A percentile compares a stretch with the other conserved stretches of the same genome.
phyloP scores from a whole-genome alignment of 2,888 invertebrate genomes.

The Galerucella nymphaeae region DNA sequence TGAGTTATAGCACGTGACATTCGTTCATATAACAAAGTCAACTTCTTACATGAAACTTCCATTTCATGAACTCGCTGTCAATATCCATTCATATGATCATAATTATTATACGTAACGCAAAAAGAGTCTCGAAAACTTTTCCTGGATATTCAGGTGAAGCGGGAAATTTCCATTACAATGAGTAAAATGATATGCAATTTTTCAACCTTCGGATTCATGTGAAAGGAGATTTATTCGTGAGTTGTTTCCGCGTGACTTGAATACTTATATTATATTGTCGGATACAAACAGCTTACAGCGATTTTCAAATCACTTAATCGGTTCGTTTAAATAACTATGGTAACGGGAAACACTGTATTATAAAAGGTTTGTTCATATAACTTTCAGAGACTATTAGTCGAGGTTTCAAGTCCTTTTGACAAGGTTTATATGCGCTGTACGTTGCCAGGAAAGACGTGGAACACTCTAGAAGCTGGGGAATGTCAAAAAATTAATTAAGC shows the following conservation, averaged over 20 bases:
- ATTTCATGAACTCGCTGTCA: not conserved
- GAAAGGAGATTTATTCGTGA: not conserved
- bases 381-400: too few relatives aligned
- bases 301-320: too few relatives aligned
- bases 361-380: too few relatives aligned
- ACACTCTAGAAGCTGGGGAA: too few relatives aligned
- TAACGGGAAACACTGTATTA: too few relatives aligned
- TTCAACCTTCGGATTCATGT: not conserved
- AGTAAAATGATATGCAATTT: not conserved
- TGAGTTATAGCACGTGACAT: constrained; percentile 37
- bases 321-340: too few relatives aligned
- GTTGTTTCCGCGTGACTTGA: not conserved
- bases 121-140: constrained; percentile 7
- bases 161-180: not conserved
- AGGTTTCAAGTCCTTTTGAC: too few relatives aligned
- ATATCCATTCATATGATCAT: not conserved
- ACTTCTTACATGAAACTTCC: constrained; percentile 9
- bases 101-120: not conserved
- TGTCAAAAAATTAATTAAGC: too few relatives aligned
- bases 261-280: not conserved
- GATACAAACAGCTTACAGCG: not conserved
- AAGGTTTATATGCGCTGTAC: too few relatives aligned
- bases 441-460: too few relatives aligned
- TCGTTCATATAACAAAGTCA: constrained; percentile 36
- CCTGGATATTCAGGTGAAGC: not conserved